These are phyloP conservation scores for Apotomis turbidana DNA, from an alignment of 2,888 invertebrate genomes.

Conservation along the genomic window DNA sequence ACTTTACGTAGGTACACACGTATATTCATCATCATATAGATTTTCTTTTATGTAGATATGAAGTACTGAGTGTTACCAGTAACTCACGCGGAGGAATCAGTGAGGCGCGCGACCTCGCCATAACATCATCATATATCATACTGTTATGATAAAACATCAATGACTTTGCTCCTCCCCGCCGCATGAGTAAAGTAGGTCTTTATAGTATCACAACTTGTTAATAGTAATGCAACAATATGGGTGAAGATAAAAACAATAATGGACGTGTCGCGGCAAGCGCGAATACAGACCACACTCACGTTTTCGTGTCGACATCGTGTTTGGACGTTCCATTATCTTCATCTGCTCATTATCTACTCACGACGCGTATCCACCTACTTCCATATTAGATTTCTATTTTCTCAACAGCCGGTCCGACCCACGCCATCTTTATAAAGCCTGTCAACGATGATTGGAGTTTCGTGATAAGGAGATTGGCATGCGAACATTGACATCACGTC, in stretches of 20 bases:
- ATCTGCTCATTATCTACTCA: conserved; percentile 52
- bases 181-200: too few relatives aligned
- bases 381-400: conserved; percentile 61
- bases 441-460: conserved; percentile 31
- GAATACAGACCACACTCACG: conserved; percentile 58
- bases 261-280: conserved; percentile 47
- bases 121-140: too few relatives aligned
- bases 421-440: conserved; percentile 28
- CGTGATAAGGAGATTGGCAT: conserved; percentile 31
- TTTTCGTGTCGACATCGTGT: conserved; percentile 62
- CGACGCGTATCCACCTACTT: conserved; percentile 55
- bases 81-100: too few relatives aligned
- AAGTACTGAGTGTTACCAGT: too few relatives aligned
- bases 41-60: too few relatives aligned
- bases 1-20: too few relatives aligned
- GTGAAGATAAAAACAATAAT: conserved; percentile 33
- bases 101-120: too few relatives aligned
- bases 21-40: too few relatives aligned
- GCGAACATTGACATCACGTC: conserved; percentile 44
- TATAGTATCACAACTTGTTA: too few relatives aligned
- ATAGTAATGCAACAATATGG: too few relatives aligned
- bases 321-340: conserved; percentile 58
- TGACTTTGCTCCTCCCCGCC: too few relatives aligned
- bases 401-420: conserved; percentile 51
- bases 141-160: too few relatives aligned